A percentile compares a stretch with the other conserved stretches of the same genome.
Conservation (phyloP, 2,888 invertebrate species). For the Apotomis turbidana region DNA sequence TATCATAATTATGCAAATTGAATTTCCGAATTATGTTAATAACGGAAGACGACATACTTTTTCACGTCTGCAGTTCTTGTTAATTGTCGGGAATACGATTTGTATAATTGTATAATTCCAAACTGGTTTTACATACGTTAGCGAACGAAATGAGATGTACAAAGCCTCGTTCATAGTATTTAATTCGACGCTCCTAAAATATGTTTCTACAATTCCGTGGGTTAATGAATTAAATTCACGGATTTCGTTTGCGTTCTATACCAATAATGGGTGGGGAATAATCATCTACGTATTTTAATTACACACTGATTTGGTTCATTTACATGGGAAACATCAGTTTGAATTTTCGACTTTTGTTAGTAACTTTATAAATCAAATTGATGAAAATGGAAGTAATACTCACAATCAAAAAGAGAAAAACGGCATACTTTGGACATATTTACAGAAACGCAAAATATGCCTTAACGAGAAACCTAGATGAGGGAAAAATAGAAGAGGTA, state of each 20-base stretch:
- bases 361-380: too few species aligned
- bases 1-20: slow-evolving; percentile 36
- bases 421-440: too few species aligned
- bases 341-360: background rate
- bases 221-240: slow-evolving; percentile 29
- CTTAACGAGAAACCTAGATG: too few species aligned
- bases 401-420: too few species aligned
- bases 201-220: background rate
- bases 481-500: too few species aligned
- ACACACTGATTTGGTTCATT: background rate
- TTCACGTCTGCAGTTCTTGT: slow-evolving; percentile 48
- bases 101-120: slow-evolving; percentile 50
- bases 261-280: background rate
- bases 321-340: background rate
- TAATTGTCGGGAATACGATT: slow-evolving; percentile 54
- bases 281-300: background rate
- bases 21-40: slow-evolving; percentile 47
- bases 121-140: slow-evolving; percentile 44
- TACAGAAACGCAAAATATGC: too few species aligned
- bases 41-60: slow-evolving; percentile 30
- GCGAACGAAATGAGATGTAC: slow-evolving; percentile 23
- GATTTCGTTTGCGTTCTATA: slow-evolving; percentile 10
- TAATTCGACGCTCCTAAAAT: slow-evolving; percentile 24
- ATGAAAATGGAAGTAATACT: too few species aligned
- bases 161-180: slow-evolving; percentile 26